These are phyloP conservation scores for Drosophila recens DNA, from an alignment of 2,888 invertebrate genomes.

Conservation along the genomic window DNA sequence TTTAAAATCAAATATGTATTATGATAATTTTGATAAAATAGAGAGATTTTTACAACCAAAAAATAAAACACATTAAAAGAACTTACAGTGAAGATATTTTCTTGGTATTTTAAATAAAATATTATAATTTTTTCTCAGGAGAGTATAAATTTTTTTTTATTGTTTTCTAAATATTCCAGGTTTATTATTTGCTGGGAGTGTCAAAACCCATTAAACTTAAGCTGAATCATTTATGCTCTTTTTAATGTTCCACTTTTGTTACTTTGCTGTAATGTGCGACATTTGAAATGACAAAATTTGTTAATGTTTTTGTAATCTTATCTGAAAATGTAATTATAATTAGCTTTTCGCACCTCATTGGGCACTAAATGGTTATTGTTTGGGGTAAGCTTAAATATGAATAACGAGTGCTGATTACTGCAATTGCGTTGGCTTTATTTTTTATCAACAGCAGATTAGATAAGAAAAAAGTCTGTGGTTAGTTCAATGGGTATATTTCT, in stretches of 20 bases:
- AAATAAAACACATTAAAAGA: too few relatives aligned
- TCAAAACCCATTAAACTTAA: not conserved
- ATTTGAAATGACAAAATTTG: conserved; percentile 12
- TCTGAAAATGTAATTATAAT: conserved; percentile 62
- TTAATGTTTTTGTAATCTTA: conserved; percentile 46
- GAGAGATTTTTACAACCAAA: too few relatives aligned
- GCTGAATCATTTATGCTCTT: not conserved
- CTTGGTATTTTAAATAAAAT: too few relatives aligned
- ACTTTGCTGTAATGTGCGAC: conserved; percentile 1
- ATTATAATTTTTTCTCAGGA: too few relatives aligned
- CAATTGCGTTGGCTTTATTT: conserved; percentile 26
- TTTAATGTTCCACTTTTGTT: not conserved
- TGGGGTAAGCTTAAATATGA: conserved; percentile 33
- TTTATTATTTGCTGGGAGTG: not conserved
- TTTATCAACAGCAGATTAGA: conserved; percentile 33
- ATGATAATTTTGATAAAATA: too few relatives aligned
- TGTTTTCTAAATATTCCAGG: not conserved
- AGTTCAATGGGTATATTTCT: not conserved
- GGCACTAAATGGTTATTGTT: conserved; percentile 17
- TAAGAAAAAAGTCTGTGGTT: not conserved
- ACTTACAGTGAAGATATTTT: too few relatives aligned
- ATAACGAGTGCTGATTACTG: conserved; percentile 58
- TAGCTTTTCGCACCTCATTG: conserved; percentile 34
- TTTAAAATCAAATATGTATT: too few relatives aligned
- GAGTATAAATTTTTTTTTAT: too few relatives aligned